Conservation (phyloP, 2,113 vertebrate genomes). For the Ailurus styani region DNA sequence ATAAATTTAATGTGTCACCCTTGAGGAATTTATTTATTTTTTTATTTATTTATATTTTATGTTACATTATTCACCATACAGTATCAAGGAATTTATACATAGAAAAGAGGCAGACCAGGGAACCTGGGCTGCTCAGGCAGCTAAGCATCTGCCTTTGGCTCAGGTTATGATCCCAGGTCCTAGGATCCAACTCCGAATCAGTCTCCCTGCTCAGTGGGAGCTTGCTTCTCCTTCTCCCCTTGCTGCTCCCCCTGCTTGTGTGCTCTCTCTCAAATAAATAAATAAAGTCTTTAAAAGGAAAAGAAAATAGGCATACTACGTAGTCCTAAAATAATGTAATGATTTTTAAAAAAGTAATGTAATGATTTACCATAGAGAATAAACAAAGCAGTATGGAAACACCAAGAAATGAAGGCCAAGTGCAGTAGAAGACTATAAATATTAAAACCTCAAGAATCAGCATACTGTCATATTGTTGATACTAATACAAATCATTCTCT, state of each 20-base stretch:
- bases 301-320: neutral
- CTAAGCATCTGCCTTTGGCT: too few relatives aligned
- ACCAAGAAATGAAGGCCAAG: neutral
- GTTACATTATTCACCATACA: too few relatives aligned
- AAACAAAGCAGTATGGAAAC: neutral
- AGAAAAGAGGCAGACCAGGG: neutral
- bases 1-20: neutral
- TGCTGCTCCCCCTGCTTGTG: too few relatives aligned
- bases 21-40: neutral
- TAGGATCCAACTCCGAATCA: too few relatives aligned
- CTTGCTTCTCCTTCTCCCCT: too few relatives aligned
- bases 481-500: neutral
- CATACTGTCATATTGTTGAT: neutral
- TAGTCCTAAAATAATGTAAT: neutral
- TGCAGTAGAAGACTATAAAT: neutral
- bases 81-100: neutral
- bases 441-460: neutral
- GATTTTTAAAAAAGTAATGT: neutral
- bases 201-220: too few relatives aligned
- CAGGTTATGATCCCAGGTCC: too few relatives aligned
- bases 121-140: too few relatives aligned
- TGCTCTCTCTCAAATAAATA: too few relatives aligned
- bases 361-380: neutral
- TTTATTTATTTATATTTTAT: too few relatives aligned
- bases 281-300: too few relatives aligned